Evolutionary conservation across 35 echinoderm and acorn worm genomes (phyloP).

Genomic region (Anneissia japonica): DNA sequence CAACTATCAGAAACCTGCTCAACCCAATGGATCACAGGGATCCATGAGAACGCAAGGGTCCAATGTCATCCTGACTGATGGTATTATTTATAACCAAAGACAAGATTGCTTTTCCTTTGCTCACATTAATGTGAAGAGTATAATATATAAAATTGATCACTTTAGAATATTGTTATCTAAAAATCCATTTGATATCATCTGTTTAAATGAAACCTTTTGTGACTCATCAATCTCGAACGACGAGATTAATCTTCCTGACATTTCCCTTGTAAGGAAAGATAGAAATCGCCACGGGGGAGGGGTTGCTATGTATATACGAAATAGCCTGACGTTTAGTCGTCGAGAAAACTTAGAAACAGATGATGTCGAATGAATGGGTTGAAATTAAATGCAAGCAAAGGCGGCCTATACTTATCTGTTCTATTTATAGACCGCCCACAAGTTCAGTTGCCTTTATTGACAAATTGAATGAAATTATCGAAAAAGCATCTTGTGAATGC

Average conservation of each 20-base stretch:
- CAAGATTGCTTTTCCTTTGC: not conserved
- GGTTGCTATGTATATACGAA: slow-evolving; percentile 11
- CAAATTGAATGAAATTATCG: not conserved
- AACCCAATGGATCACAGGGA: not conserved
- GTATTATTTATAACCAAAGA: slow-evolving; percentile 3
- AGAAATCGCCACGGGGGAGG: slow-evolving; percentile 13
- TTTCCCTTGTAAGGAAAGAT: slow-evolving; percentile 24
- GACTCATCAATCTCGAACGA: slow-evolving; percentile 12
- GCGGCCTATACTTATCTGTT: not conserved
- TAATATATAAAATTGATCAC: slow-evolving; percentile 16
- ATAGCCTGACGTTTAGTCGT: not conserved
- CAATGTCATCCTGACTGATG: slow-evolving; percentile 8
- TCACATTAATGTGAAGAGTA: slow-evolving; percentile 7
- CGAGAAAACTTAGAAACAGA: not conserved
- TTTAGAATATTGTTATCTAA: slow-evolving; percentile 12
- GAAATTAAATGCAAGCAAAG: not conserved
- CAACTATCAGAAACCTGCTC: slow-evolving; percentile 6
- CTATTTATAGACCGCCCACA: not conserved
- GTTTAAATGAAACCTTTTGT: slow-evolving; percentile 20
- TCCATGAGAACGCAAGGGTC: too few relatives aligned
- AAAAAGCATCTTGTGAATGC: not conserved
- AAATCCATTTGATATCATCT: slow-evolving; percentile 16
- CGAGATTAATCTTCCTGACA: slow-evolving; percentile 12
- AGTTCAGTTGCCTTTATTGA: not conserved
- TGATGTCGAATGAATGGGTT: not conserved